Percentiles rank a stretch among this genome's conserved stretches.
phyloP scores from a whole-genome alignment of 1,140 invertebrate species.

The Rhysida immarginata region DNA sequence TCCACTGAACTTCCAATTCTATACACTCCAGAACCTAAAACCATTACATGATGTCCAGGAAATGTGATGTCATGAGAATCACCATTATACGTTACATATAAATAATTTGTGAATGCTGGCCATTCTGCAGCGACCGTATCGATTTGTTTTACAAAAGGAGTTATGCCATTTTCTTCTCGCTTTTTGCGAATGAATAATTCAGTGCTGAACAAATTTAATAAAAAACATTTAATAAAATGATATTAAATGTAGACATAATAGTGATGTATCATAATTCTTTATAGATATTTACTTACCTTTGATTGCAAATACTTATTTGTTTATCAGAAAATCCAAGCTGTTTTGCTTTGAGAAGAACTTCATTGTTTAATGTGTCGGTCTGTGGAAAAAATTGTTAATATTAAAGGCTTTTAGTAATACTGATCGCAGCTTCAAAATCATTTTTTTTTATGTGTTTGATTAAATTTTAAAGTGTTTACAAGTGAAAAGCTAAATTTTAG shows the following conservation, averaged over 20 bases:
- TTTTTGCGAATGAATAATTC: conserved; percentile 31
- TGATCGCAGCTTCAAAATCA: no score
- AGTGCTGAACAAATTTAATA: conserved; percentile 25
- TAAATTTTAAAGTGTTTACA: no score
- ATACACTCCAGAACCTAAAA: conserved; percentile 88
- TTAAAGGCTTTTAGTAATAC: no score
- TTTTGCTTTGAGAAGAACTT: conserved; percentile 65
- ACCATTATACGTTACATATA: conserved; percentile 94
- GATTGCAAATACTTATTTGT: conserved; percentile 76
- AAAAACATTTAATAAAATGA: not conserved
- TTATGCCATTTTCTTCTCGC: conserved; percentile 35
- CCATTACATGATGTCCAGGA: conserved; percentile 60
- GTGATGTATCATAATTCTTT: no score
- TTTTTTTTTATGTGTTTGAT: no score
- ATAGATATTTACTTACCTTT: conserved; percentile 38
- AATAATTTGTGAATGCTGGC: conserved; percentile 95
- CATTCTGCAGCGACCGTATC: conserved; percentile 99
- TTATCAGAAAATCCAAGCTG: conserved; percentile 93
- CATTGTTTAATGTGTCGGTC: conserved; percentile 26
- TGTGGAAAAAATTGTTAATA: no score
- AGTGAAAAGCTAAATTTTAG: no score
- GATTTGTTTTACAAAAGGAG: conserved; percentile 90
- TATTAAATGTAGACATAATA: not conserved
- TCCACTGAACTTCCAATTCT: conserved; percentile 97
- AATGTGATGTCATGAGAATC: conserved; percentile 71